Evolutionary conservation across 2,888 invertebrate species (phyloP).

Genomic region (Protodeltote pygarga): DNA sequence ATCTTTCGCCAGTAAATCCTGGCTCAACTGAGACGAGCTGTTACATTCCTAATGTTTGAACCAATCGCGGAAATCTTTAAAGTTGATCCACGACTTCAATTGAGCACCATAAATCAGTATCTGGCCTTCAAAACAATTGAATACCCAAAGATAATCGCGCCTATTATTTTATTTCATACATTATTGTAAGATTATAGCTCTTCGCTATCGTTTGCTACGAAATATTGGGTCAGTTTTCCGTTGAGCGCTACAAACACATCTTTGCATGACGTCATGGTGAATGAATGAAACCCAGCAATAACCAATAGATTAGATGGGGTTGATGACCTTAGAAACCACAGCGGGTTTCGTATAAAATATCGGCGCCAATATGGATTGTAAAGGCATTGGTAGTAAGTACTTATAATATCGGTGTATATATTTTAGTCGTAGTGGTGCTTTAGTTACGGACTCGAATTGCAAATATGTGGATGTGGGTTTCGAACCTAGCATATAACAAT

Average conservation of each 20-base stretch:
- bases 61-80: slow-evolving; percentile 21
- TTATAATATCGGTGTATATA: too few species aligned
- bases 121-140: slow-evolving; percentile 2
- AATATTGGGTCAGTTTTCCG: slow-evolving; percentile 36
- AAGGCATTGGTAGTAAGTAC: too few species aligned
- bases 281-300: slow-evolving; percentile 40
- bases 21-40: not conserved
- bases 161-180: slow-evolving; percentile 11
- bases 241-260: slow-evolving; percentile 11
- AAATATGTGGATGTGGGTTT: too few species aligned
- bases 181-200: slow-evolving; percentile 23
- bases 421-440: too few species aligned
- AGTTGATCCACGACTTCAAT: slow-evolving; percentile 11
- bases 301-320: slow-evolving; percentile 30
- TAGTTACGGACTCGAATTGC: too few species aligned
- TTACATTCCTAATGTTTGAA: slow-evolving; percentile 2
- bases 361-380: slow-evolving; percentile 6
- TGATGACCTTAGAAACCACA: slow-evolving; percentile 32
- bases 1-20: not conserved
- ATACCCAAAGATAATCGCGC: slow-evolving; percentile 13
- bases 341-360: slow-evolving; percentile 36
- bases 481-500: too few species aligned
- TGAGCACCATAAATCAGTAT: slow-evolving; percentile 5
- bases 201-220: slow-evolving; percentile 26
- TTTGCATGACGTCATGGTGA: slow-evolving; percentile 36